Percentiles rank a stretch among this genome's conserved stretches.
Conservation (phyloP, 2,888 invertebrate species). For the Oxycera nigricornis region DNA sequence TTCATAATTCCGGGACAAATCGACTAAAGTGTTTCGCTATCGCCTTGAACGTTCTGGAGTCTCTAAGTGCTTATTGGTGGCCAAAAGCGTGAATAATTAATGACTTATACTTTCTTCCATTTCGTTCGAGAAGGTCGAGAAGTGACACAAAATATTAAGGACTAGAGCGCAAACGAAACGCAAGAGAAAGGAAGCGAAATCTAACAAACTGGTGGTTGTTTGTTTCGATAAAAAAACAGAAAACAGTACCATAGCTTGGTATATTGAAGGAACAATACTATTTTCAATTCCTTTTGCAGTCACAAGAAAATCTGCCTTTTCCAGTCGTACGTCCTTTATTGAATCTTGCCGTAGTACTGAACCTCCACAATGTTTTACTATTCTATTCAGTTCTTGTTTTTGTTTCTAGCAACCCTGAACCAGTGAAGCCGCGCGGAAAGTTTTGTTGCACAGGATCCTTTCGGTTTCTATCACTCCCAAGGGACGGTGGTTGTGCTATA, state of each 20-base stretch:
- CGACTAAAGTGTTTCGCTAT: too few species aligned
- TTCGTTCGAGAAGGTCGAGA: background rate
- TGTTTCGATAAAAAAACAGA: slow-evolving; percentile 8
- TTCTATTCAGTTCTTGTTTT: background rate
- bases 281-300: background rate
- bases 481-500: background rate
- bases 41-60: too few species aligned
- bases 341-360: background rate
- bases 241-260: background rate
- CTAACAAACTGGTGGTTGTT: too few species aligned
- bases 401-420: slow-evolving; percentile 2
- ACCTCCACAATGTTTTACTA: background rate
- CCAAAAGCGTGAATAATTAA: slow-evolving; percentile 48
- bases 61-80: slow-evolving; percentile 42
- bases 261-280: slow-evolving; percentile 18
- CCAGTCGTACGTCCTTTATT: too few species aligned
- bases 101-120: slow-evolving; percentile 41
- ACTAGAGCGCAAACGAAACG: background rate
- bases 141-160: background rate
- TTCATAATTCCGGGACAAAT: too few species aligned
- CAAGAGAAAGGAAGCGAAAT: background rate
- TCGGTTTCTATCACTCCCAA: background rate
- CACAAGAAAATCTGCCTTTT: background rate
- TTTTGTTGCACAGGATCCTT: background rate
- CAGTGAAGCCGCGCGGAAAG: slow-evolving; percentile 23